Base-by-base conservation (phyloP, 2,797 vertebrate genomes). In the Amblyraja radiata region DNA sequence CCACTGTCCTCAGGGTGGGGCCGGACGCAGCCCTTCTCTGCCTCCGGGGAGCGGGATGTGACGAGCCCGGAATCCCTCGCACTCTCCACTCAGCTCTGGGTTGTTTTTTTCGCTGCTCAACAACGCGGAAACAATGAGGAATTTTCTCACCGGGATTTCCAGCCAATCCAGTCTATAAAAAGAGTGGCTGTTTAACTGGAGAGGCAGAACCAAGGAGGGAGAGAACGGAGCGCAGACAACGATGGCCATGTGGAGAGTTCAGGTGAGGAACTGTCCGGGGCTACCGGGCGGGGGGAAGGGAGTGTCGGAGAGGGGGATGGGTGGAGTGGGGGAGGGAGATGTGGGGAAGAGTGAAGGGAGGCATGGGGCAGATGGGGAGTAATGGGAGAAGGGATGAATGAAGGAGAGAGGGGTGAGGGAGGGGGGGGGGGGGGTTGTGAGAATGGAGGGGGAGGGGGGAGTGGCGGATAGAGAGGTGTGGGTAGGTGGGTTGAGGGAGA, bases 71-170 rank as follows among this genome's bases (percentile, higher is more conserved):
- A 58, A 83, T 58, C 21, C 28, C 46, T 28, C 80, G 4, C 39
- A 0, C 46, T 54, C 46, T 46, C 36, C 36, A 3, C 76, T 81
- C 46, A 83, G 1, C 1, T 3, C 46, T 54, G 46, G 54, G 46
- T 54, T 46, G 54, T 81, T 81, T 90, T 83, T 83, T 90, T 6
- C 13, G 28, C 18, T 36, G 18, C 8, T 7, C 8, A 68, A 71
- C 28, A 90, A 90, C 61, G 65, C 86, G 86, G 86, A 90, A 90
- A 32, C 28, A 23, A 18, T 8, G 16, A 36, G 16, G 14, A 90
- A 36, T 68, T 68, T 71, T 90, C 86, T 39, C 61, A 11, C 23
- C 32, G 86, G 86, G 86, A 68, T 71, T 90, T 90, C 86, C 86
- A 68, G 16, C 32, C 16, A 6, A 23, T 3, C 36, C 54, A 39